These are phyloP conservation scores for Podarcis raffonei DNA, from an alignment of 2,113 vertebrate species.

Conservation along the genomic window DNA sequence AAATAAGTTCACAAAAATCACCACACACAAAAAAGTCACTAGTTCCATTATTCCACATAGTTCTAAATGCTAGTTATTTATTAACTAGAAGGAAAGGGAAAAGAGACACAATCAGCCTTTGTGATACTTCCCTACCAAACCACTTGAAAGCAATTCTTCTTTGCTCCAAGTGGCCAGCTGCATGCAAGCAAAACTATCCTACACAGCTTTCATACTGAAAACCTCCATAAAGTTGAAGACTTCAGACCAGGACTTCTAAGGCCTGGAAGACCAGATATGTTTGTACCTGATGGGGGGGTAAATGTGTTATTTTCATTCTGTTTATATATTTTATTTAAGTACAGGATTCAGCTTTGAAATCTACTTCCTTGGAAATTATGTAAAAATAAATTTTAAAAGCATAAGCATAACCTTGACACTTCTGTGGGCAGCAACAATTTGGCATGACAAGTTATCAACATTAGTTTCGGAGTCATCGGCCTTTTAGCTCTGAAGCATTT, in stretches of 20 bases:
- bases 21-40: neutral
- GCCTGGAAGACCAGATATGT: slow-evolving; percentile 30
- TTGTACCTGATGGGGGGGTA: too few relatives aligned
- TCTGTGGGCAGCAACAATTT: too few relatives aligned
- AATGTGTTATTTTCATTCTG: too few relatives aligned
- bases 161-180: neutral
- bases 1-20: neutral
- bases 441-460: too few relatives aligned
- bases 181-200: neutral
- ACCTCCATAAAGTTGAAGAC: neutral
- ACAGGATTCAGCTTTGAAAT: too few relatives aligned
- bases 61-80: neutral
- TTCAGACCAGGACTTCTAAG: neutral
- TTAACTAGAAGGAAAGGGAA: neutral
- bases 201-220: neutral
- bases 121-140: neutral
- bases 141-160: neutral
- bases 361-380: too few relatives aligned
- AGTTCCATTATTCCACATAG: neutral
- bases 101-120: neutral
- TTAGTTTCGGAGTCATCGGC: too few relatives aligned
- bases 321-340: too few relatives aligned
- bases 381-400: too few relatives aligned
- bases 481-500: too few relatives aligned
- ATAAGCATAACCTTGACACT: too few relatives aligned